Base-by-base conservation (phyloP, 1,140 invertebrate species). In the Samia ricini region DNA sequence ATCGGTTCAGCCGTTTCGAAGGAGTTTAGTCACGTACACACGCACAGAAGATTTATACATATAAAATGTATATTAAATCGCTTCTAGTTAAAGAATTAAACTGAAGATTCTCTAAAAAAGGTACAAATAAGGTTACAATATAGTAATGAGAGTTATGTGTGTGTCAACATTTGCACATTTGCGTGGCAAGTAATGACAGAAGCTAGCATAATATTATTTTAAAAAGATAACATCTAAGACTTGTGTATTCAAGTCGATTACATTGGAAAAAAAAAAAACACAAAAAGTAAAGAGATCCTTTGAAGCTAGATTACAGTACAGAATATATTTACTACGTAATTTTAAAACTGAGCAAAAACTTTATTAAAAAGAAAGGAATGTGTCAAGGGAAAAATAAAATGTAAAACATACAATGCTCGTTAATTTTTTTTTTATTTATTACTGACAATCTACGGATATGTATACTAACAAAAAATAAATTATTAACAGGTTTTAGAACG, bases 191-290 rank as follows among this genome's bases (percentile, higher is more conserved):
- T 56, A 60, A 64, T 60, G 57, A 64, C 56, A 64, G 21, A 51
- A 51, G 57, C 19, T 55, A 20, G 51, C 42, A 59, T 60, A 62
- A 58, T 63, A 68, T 70, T 60, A 70, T 70, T 63, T 63, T 63
- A 49, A 63, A 48, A 24, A 42, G 71, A 73, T 66, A 70, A 64
- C 51, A 73, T 73, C 65, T 63, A 61, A n/a, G n/a, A 67, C 33
- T 63, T 66, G 61, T 63, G 36, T 49, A 42, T 63, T 61, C 55
- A 62, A 52, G 63, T 66, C 63, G 55, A 42, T 42, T 56, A 22
- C 59, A 59, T 58, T 63, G 36, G 59, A 57, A 60, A 56, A 68
- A 55, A 62, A 66, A 62, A 59, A 61, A 57, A 60, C 51, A 68
- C 59, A 62, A 66, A 62, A 59, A 61, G 52, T 58, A 60, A 68